These are phyloP conservation scores for Oceanodroma leucorhoa DNA, from an alignment of 2,797 vertebrate genomes.

Conservation along the genomic window DNA sequence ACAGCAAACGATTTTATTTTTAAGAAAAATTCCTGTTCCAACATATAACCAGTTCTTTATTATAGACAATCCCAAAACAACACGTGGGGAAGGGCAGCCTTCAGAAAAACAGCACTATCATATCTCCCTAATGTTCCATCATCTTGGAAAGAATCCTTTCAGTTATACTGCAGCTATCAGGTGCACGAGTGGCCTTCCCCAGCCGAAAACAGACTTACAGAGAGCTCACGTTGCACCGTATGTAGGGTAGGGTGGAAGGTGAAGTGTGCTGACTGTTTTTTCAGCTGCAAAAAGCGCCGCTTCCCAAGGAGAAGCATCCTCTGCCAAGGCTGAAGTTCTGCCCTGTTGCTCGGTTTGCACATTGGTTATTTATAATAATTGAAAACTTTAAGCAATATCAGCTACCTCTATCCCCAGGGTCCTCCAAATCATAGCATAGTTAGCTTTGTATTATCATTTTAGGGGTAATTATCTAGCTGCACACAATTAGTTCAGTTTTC, in stretches of 20 bases:
- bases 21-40: background rate
- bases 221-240: fast-evolving
- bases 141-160: background rate
- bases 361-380: background rate
- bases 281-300: background rate
- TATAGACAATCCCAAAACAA: background rate
- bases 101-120: background rate
- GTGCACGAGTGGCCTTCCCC: background rate
- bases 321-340: background rate
- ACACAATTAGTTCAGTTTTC: background rate
- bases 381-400: background rate
- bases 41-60: background rate
- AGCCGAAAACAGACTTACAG: background rate
- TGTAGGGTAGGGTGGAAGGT: background rate
- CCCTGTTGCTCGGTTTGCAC: background rate
- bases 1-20: background rate
- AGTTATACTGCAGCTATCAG: background rate
- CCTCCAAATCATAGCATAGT: background rate
- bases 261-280: background rate
- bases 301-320: background rate
- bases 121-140: background rate
- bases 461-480: background rate
- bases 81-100: background rate
- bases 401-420: background rate
- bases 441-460: background rate